phyloP scores from a whole-genome alignment of 2,888 invertebrate species.

The Lepetodrilus schrolli region DNA sequence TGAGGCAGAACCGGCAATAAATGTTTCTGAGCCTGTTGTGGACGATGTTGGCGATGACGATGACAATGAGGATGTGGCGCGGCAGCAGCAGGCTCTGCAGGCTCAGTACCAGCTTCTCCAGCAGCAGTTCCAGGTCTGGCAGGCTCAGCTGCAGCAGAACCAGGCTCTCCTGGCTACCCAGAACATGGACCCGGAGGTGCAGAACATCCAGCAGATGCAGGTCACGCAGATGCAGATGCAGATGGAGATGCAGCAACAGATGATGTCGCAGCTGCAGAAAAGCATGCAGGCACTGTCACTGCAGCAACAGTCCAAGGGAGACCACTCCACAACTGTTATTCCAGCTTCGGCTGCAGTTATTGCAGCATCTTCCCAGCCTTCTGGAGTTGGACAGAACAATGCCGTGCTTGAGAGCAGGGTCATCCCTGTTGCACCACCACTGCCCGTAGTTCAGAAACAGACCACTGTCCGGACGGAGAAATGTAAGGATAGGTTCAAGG shows the following conservation, averaged over 20 bases:
- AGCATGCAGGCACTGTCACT: conserved; percentile 53
- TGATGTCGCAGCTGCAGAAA: conserved; percentile 57
- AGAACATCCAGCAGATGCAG: conserved; percentile 54
- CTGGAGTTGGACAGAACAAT: not conserved
- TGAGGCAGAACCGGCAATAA: not conserved
- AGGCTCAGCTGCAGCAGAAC: conserved; percentile 67
- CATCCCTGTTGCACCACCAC: conserved; percentile 29
- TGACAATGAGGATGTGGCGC: conserved; percentile 5
- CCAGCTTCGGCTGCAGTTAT: conserved; percentile 24
- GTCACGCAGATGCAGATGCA: conserved; percentile 61
- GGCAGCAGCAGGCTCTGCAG: conserved; percentile 47
- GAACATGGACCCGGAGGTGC: conserved; percentile 47
- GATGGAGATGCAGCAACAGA: conserved; percentile 61
- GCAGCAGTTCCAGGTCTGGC: conserved; percentile 67
- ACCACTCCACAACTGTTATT: conserved; percentile 20
- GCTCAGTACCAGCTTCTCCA: conserved; percentile 65
- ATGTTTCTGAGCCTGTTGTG: not conserved
- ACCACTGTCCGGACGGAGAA: not conserved
- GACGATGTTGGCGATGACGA: not conserved
- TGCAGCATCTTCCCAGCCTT: conserved; percentile 24
- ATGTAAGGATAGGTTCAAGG: too few relatives aligned
- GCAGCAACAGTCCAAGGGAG: conserved; percentile 44
- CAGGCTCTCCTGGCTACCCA: conserved; percentile 61
- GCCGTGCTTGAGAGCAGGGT: conserved; percentile 27
- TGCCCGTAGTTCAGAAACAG: not conserved